Conservation (phyloP, 2,797 vertebrate species). For the Clarias fuscus region DNA sequence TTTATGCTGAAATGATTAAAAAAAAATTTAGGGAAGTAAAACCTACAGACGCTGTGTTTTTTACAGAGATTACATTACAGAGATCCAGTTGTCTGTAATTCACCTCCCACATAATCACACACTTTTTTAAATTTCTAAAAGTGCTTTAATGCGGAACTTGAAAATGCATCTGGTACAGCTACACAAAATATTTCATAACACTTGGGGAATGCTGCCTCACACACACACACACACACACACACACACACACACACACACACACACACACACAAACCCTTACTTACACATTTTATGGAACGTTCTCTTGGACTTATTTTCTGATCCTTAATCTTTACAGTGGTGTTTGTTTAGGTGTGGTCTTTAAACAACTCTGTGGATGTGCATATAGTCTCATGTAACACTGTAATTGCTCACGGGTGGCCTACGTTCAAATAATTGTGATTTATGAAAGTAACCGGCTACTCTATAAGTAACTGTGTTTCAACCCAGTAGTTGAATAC, state of each 20-base stretch:
- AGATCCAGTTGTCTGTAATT: background rate
- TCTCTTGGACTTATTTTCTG: background rate
- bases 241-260: too few species aligned
- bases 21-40: background rate
- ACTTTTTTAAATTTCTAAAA: background rate
- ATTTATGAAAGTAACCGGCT: background rate
- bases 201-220: too few species aligned
- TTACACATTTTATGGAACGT: background rate
- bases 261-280: background rate
- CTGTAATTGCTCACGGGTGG: background rate
- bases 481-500: background rate
- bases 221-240: too few species aligned
- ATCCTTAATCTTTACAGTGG: background rate
- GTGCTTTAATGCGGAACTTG: background rate
- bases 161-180: background rate
- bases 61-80: background rate
- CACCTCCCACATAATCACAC: background rate
- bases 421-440: background rate
- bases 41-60: too few species aligned
- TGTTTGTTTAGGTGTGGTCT: background rate
- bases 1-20: too few species aligned
- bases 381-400: background rate
- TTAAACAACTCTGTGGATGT: background rate
- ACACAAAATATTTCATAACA: background rate
- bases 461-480: background rate